These are phyloP conservation scores for Paraplagusia blochii DNA, from an alignment of 2,113 vertebrate genomes.

Conservation along the genomic window DNA sequence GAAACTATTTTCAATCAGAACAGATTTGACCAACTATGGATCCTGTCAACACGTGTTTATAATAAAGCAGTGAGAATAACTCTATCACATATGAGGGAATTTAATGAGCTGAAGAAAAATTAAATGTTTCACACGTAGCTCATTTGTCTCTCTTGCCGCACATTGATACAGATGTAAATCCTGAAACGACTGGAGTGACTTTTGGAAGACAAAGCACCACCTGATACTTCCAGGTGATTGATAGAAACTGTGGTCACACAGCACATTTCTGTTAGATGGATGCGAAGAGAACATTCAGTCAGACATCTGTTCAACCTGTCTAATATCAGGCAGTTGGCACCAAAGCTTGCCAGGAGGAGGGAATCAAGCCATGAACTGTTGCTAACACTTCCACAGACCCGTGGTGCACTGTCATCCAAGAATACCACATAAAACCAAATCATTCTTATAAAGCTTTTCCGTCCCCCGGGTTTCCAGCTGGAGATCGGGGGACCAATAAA, in stretches of 20 bases:
- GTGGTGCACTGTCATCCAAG: slow-evolving; percentile 66
- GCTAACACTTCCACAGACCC: slow-evolving; percentile 63
- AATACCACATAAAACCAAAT: slow-evolving; percentile 75
- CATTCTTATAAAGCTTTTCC: slow-evolving; percentile 62
- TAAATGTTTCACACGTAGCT: slow-evolving; percentile 21
- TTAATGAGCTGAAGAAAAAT: slow-evolving; percentile 18
- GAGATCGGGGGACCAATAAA: slow-evolving; percentile 64
- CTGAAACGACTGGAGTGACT: background rate
- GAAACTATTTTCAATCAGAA: slow-evolving; percentile 26
- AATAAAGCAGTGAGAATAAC: slow-evolving; percentile 27
- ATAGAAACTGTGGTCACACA: slow-evolving; percentile 52
- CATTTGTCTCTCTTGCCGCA: slow-evolving; percentile 24
- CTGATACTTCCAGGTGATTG: slow-evolving; percentile 50
- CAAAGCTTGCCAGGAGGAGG: slow-evolving; percentile 28
- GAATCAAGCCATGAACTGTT: slow-evolving; percentile 67
- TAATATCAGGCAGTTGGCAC: slow-evolving; percentile 46
- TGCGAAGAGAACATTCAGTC: slow-evolving; percentile 54
- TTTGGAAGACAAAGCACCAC: slow-evolving; percentile 32
- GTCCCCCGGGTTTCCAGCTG: slow-evolving; percentile 59
- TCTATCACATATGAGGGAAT: slow-evolving; percentile 30
- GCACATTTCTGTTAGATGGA: slow-evolving; percentile 47
- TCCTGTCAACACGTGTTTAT: slow-evolving; percentile 24
- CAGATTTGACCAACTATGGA: slow-evolving; percentile 16
- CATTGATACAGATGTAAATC: slow-evolving; percentile 33
- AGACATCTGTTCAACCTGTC: slow-evolving; percentile 58